Conservation (phyloP, 2,888 invertebrate genomes). For the Aspidapion aeneum region DNA sequence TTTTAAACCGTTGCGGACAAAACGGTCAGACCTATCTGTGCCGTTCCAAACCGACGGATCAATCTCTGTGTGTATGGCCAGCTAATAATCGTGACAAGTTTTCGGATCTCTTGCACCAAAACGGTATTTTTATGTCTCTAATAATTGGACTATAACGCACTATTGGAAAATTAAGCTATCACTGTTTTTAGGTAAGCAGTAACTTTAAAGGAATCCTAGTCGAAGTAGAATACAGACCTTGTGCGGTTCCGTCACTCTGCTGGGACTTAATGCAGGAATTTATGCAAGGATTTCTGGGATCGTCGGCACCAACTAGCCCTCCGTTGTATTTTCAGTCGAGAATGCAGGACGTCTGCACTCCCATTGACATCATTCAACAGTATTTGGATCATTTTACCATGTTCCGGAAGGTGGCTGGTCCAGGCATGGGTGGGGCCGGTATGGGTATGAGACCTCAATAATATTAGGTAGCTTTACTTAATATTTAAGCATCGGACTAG, state of each 20-base stretch:
- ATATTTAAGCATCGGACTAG: too few relatives aligned
- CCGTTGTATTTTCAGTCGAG: constrained; percentile 70
- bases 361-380: constrained; percentile 90
- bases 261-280: constrained; percentile 93
- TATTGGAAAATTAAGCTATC: too few relatives aligned
- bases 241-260: constrained; percentile 81
- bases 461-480: too few relatives aligned
- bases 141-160: not conserved
- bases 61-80: too few relatives aligned
- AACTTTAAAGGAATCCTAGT: constrained; percentile 91
- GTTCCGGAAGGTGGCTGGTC: constrained; percentile 74
- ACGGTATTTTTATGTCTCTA: too few relatives aligned
- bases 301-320: constrained; percentile 66
- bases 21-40: too few relatives aligned
- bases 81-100: too few relatives aligned
- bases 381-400: constrained; percentile 91
- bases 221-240: constrained; percentile 92
- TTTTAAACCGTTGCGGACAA: too few relatives aligned
- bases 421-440: constrained; percentile 60
- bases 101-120: too few relatives aligned
- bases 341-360: constrained; percentile 83
- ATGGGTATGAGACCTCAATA: constrained; percentile 34
- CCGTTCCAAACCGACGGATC: too few relatives aligned
- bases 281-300: constrained; percentile 84
- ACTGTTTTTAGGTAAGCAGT: constrained; percentile 70